Evolutionary conservation across 2,113 vertebrate genomes (phyloP).

Genomic region (Mustela nigripes): DNA sequence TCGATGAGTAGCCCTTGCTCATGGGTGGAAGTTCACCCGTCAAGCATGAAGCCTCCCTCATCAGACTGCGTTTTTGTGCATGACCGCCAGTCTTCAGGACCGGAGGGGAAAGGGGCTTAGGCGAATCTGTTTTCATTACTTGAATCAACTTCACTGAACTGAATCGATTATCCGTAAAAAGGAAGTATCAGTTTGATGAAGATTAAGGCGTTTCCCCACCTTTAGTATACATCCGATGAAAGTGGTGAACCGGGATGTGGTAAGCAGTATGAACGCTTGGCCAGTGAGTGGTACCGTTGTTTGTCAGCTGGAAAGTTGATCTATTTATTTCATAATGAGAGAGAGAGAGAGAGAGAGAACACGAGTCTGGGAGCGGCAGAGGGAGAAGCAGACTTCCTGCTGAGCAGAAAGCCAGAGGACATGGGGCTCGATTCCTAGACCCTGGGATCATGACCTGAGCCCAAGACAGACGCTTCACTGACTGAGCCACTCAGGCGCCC

Average conservation of each 20-base stretch:
- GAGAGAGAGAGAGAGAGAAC: not conserved
- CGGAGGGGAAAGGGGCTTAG: not conserved
- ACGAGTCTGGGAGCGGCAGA: not conserved
- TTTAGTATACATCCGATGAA: slow-evolving; percentile 14
- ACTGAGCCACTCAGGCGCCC: not conserved
- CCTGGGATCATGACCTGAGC: not conserved
- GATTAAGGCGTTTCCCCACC: slow-evolving; percentile 61
- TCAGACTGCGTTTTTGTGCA: not conserved
- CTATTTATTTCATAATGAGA: not conserved
- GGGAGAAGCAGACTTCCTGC: not conserved
- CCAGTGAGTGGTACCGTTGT: not conserved
- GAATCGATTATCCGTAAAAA: slow-evolving; percentile 67
- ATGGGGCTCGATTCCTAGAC: not conserved
- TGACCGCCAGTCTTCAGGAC: not conserved
- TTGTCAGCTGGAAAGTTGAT: not conserved
- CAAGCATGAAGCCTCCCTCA: not conserved
- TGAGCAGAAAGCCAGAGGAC: not conserved
- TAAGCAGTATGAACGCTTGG: not conserved
- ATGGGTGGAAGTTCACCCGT: not conserved
- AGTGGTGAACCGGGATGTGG: not conserved
- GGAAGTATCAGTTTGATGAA: slow-evolving; percentile 44
- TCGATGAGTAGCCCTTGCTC: not conserved
- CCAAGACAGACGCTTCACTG: not conserved
- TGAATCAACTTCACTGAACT: slow-evolving; percentile 55
- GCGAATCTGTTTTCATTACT: slow-evolving; percentile 58